A percentile compares a stretch with the other conserved stretches of the same genome.
These are phyloP conservation scores for Lasiurus cinereus DNA, from an alignment of 2,113 vertebrate genomes.

Conservation along the genomic window DNA sequence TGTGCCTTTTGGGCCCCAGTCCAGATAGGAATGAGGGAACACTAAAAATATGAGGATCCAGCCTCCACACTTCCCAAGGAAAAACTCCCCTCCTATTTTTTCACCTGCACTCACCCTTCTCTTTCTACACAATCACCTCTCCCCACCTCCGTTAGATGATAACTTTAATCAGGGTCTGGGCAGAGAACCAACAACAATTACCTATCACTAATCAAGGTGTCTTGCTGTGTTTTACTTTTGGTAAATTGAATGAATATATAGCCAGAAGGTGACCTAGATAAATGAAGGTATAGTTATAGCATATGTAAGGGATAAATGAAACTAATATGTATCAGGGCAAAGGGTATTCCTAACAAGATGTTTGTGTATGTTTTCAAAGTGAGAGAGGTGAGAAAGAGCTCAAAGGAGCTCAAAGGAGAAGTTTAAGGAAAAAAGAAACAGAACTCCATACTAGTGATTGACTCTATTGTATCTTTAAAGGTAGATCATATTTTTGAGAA, in stretches of 20 bases:
- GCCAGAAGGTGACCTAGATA: slow-evolving; percentile 13
- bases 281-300: background rate
- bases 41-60: background rate
- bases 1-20: background rate
- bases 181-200: background rate
- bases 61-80: background rate
- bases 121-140: background rate
- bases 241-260: slow-evolving; percentile 38
- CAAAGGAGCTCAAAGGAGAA: slow-evolving; percentile 47
- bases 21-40: background rate
- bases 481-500: slow-evolving; percentile 26
- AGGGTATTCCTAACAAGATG: slow-evolving; percentile 30
- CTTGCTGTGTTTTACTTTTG: background rate
- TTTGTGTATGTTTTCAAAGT: background rate
- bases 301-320: slow-evolving; percentile 18
- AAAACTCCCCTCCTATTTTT: background rate
- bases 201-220: background rate
- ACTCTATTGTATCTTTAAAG: slow-evolving; percentile 29
- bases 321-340: background rate
- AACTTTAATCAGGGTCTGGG: background rate
- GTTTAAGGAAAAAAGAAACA: background rate
- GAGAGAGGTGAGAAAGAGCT: slow-evolving; percentile 5
- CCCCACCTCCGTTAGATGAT: background rate
- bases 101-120: background rate
- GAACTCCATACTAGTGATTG: background rate